These are phyloP conservation scores for Sebastes fasciatus DNA, from an alignment of 2,113 vertebrate species.

Conservation along the genomic window DNA sequence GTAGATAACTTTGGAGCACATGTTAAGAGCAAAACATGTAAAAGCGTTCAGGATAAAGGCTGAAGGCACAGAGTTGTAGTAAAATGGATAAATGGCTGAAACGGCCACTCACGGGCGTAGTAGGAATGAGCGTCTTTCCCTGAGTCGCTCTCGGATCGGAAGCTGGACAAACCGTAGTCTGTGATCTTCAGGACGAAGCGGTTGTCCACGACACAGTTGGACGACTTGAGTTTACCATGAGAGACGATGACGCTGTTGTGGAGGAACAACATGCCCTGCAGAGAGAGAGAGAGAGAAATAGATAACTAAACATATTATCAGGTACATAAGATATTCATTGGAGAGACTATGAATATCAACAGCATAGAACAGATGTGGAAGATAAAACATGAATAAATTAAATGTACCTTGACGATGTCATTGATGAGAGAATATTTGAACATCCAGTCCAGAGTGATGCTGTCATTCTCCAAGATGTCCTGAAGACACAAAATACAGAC, in stretches of 20 bases:
- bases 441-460: constrained; percentile 97
- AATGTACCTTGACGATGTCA: constrained; percentile 90
- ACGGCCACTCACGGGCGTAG: constrained; percentile 89
- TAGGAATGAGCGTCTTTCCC: constrained; percentile 86
- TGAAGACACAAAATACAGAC: constrained; percentile 51
- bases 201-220: constrained; percentile 96
- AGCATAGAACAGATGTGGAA: neutral
- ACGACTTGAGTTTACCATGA: constrained; percentile 96
- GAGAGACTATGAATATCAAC: neutral
- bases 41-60: too few relatives aligned
- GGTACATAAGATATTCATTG: too few relatives aligned
- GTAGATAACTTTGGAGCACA: too few relatives aligned
- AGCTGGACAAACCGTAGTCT: constrained; percentile 92
- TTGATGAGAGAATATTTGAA: constrained; percentile 94
- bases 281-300: neutral
- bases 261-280: constrained; percentile 95
- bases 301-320: too few relatives aligned
- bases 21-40: too few relatives aligned
- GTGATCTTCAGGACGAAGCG: constrained; percentile 98
- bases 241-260: constrained; percentile 92
- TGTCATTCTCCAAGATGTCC: constrained; percentile 96
- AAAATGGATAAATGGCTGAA: neutral
- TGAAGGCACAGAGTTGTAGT: neutral
- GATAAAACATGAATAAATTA: neutral
- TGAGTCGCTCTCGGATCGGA: constrained; percentile 75